Base-by-base conservation (phyloP, 2,888 invertebrate species). In the Mythimna vitellina region DNA sequence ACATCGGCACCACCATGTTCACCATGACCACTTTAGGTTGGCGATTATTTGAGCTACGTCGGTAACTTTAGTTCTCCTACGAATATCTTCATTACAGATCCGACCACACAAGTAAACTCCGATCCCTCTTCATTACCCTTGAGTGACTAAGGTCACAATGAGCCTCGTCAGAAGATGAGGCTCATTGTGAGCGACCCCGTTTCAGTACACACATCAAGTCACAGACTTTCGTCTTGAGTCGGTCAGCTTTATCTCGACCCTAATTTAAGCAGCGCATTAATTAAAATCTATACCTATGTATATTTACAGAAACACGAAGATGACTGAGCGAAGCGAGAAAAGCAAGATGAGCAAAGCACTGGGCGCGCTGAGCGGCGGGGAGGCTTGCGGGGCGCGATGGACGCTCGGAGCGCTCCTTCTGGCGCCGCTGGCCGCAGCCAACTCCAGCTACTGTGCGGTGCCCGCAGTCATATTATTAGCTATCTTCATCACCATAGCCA, bases 381-480 rank as follows among this genome's bases (percentile, higher is more conserved):
- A 95, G 73, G 96, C 93, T 3, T 95, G 94, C 80, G 95, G 92
- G 57, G 96, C 93, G 65, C 95, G 97, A 10, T 97, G 97, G 97
- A 96, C 97, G 5, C 93, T 97, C 20, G 97, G 97, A 3, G 95
- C 96, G 8, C 91, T 97, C 17, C 93, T 97, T 72, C 91, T 97
- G 73, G 96, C 97, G 1, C 97, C 97, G 3, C 93, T 97, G 51
- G 96, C 97, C 2, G 96, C 97, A 3, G 97, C 97, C 68, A 96
- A 97, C 90, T 96, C 97, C 74, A 97, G 97, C 83, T 96, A 97
- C 83, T 96, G 96, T 78, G 96, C 97, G 0, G 94, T 97, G 0
- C 94, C 95, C 0, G 97, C 97, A 53, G 93, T 97, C 1, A 89
- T 97, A 78, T 91, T 97, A 32, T 91, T 97, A 10, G 96, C 96